phyloP scores from a whole-genome alignment of 2,113 vertebrate genomes.

The Macrotis lagotis region DNA sequence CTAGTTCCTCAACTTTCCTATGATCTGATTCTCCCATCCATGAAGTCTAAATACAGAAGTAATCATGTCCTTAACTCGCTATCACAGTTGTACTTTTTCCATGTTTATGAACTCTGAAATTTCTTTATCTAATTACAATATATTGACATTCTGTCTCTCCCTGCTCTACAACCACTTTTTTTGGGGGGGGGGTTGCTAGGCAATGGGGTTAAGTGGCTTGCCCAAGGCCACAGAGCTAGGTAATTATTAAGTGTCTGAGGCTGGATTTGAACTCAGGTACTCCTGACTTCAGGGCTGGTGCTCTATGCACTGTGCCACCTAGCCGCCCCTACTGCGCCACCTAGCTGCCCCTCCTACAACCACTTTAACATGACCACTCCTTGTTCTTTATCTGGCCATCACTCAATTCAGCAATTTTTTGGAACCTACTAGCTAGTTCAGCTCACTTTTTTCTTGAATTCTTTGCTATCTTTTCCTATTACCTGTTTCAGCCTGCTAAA shows the following conservation, averaged over 20 bases:
- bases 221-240: too few species aligned
- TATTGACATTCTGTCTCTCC: background rate
- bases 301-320: too few species aligned
- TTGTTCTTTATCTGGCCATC: too few species aligned
- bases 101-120: background rate
- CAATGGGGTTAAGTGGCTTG: too few species aligned
- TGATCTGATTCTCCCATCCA: background rate
- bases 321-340: too few species aligned
- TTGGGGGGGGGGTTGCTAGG: too few species aligned
- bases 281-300: too few species aligned
- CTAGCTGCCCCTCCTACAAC: too few species aligned
- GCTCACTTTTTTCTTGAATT: background rate
- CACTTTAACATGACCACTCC: too few species aligned
- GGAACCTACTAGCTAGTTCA: background rate
- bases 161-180: background rate
- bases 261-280: too few species aligned
- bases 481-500: background rate
- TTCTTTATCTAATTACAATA: background rate
- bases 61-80: background rate
- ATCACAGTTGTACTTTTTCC: background rate
- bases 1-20: background rate
- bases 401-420: background rate
- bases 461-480: background rate
- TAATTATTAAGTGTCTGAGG: too few species aligned
- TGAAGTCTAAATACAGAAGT: background rate